Conservation (phyloP, 2,888 invertebrate genomes). For the Parascotia fuliginaria region DNA sequence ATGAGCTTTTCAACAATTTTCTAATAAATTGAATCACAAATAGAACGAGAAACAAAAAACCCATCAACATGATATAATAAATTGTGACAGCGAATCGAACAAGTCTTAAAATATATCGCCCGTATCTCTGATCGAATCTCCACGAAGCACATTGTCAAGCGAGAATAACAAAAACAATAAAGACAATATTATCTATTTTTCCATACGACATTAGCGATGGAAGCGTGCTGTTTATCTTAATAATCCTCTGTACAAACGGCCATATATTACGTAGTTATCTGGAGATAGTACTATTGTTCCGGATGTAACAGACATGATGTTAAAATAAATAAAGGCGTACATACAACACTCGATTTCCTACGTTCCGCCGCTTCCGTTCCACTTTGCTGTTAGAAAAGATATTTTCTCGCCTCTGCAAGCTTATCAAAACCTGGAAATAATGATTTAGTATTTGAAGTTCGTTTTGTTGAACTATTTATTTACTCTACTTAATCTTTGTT, state of each 20-base stretch:
- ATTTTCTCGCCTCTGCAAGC: constrained; percentile 62
- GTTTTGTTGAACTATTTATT: constrained; percentile 27
- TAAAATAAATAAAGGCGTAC: constrained; percentile 76
- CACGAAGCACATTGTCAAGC: neutral
- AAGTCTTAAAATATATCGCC: neutral
- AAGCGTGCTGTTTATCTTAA: constrained; percentile 38
- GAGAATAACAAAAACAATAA: constrained; percentile 18
- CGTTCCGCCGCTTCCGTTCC: constrained; percentile 67
- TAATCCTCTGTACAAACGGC: constrained; percentile 39
- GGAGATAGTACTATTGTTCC: constrained; percentile 67
- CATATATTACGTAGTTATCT: constrained; percentile 59
- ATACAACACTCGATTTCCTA: constrained; percentile 77
- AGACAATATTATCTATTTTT: constrained; percentile 23
- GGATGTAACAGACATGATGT: constrained; percentile 77
- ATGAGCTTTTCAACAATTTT: no score
- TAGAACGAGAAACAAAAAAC: neutral
- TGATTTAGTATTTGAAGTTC: constrained; percentile 47
- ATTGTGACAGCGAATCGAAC: neutral
- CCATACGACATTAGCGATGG: constrained; percentile 14
- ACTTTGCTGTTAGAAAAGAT: constrained; percentile 60
- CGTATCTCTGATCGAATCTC: constrained; percentile 1
- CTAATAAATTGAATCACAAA: no score
- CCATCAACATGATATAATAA: neutral
- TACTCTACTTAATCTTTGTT: constrained; percentile 4
- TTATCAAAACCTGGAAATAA: constrained; percentile 62